These are phyloP conservation scores for Thalassarche chlororhynchos DNA, from an alignment of 2,113 vertebrate genomes.

Conservation along the genomic window DNA sequence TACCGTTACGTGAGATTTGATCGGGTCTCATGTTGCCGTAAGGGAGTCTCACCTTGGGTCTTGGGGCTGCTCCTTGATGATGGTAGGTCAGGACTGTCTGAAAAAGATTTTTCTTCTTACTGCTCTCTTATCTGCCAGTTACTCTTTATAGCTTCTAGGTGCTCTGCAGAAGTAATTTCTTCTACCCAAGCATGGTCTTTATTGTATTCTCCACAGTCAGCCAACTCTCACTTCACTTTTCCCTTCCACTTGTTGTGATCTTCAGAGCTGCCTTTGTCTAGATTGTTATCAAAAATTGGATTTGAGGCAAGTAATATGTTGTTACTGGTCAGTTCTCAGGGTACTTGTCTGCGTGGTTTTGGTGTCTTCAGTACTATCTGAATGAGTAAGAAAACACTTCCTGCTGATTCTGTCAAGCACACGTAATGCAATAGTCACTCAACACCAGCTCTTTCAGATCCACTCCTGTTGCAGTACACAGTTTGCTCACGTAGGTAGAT, in stretches of 20 bases:
- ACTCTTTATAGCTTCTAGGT: background rate
- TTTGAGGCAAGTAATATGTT: background rate
- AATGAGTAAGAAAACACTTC: background rate
- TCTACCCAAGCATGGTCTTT: background rate
- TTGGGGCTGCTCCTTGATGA: background rate
- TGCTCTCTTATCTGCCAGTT: background rate
- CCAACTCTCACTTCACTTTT: background rate
- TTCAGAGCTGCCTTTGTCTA: background rate
- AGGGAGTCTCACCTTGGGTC: background rate
- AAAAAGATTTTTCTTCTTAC: background rate
- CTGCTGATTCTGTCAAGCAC: background rate
- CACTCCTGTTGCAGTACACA: background rate
- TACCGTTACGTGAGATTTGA: rapidly evolving
- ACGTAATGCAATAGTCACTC: background rate
- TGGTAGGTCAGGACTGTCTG: background rate
- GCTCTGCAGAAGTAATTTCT: background rate
- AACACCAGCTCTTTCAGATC: background rate
- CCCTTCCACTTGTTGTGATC: background rate
- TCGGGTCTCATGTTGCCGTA: background rate
- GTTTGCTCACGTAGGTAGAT: background rate
- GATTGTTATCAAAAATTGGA: background rate
- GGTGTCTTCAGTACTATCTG: background rate
- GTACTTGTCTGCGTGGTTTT: background rate
- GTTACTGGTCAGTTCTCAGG: background rate
- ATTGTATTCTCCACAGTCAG: background rate